Evolutionary conservation across 2,797 vertebrate species (phyloP).

Genomic region (Podarcis siculus): DNA sequence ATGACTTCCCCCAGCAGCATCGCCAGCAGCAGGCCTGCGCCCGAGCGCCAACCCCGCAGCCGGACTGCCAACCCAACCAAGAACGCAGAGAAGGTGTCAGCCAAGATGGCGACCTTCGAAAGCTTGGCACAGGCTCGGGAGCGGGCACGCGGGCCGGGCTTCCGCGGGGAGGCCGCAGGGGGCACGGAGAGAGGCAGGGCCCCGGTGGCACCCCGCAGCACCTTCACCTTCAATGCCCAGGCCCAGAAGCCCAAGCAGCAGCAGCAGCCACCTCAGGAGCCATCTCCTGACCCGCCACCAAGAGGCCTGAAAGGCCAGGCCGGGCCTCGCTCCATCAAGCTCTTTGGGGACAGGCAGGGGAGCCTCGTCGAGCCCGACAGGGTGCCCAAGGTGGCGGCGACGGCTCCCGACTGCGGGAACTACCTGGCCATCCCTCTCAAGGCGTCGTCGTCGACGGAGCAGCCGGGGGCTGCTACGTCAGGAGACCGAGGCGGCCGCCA

Average conservation of each 20-base stretch:
- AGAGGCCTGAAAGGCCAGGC: conserved; percentile 45
- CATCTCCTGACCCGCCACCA: conserved; percentile 45
- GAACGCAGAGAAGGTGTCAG: conserved; percentile 64
- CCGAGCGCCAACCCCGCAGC: conserved; percentile 63
- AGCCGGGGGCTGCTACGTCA: not conserved
- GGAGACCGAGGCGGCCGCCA: conserved; percentile 20
- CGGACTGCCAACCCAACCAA: conserved; percentile 70
- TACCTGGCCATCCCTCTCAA: conserved; percentile 90
- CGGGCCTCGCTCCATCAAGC: conserved; percentile 61
- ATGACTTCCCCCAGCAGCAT: conserved; percentile 46
- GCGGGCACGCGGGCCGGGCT: conserved; percentile 58
- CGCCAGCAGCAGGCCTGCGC: not conserved
- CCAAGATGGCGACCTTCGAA: conserved; percentile 74
- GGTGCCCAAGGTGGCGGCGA: conserved; percentile 34
- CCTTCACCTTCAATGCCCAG: conserved; percentile 71
- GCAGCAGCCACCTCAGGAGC: conserved; percentile 57
- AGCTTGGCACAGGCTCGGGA: conserved; percentile 65
- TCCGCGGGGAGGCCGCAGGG: conserved; percentile 37
- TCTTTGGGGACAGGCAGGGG: conserved; percentile 33
- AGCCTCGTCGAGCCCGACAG: conserved; percentile 57
- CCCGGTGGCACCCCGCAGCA: conserved; percentile 72
- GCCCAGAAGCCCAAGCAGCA: conserved; percentile 64
- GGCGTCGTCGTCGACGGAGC: conserved; percentile 30
- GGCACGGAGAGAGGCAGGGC: conserved; percentile 61
- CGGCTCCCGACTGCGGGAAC: conserved; percentile 83